Evolutionary conservation across 2,797 vertebrate genomes (phyloP).

Genomic region (Schizothorax lantsangensis): DNA sequence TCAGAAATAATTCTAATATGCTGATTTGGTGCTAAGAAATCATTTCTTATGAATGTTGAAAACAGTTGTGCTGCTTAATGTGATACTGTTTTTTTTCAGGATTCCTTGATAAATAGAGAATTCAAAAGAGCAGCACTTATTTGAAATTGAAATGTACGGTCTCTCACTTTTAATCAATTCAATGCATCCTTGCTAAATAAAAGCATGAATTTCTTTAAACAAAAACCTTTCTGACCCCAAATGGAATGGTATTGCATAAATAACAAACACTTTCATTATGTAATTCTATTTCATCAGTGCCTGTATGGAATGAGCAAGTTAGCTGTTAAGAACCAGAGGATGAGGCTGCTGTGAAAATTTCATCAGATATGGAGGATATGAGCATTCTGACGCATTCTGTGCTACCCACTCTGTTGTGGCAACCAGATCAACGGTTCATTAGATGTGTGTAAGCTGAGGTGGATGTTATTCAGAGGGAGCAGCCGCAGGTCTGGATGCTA

Average conservation of each 20-base stretch:
- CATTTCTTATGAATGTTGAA: neutral
- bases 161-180: neutral
- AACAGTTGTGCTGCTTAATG: neutral
- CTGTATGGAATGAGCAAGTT: neutral
- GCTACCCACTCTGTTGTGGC: constrained; percentile 25
- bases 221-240: neutral
- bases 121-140: neutral
- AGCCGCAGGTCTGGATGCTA: neutral
- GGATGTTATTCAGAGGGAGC: constrained; percentile 8
- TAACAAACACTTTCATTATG: neutral
- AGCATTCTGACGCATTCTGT: neutral
- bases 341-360: neutral
- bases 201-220: neutral
- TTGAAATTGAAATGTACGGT: neutral
- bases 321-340: neutral
- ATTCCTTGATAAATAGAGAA: neutral
- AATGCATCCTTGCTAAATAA: neutral
- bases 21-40: neutral
- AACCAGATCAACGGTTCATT: neutral
- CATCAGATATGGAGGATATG: neutral
- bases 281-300: neutral
- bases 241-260: neutral
- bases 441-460: neutral
- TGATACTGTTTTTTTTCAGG: neutral
- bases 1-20: neutral